Evolutionary conservation across 2,113 vertebrate species (phyloP).

Genomic region (Cavia aperea): DNA sequence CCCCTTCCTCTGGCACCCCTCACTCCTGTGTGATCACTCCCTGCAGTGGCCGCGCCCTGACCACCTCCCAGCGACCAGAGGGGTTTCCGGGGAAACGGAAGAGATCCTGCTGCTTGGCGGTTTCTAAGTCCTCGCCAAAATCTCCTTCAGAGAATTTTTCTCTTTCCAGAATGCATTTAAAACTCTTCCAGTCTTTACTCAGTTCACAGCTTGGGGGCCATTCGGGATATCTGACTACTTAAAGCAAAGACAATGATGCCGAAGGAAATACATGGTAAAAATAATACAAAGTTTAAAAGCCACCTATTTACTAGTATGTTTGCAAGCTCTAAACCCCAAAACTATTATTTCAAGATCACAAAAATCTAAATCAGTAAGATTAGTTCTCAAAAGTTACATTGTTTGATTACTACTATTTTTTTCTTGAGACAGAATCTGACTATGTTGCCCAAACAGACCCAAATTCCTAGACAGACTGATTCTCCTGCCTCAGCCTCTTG

Average conservation of each 20-base stretch:
- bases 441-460: background rate
- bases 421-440: background rate
- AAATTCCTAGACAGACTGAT: background rate
- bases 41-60: accelerated
- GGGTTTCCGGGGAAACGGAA: background rate
- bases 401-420: background rate
- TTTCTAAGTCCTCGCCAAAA: background rate
- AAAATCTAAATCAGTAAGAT: background rate
- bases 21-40: background rate
- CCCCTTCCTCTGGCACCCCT: no score
- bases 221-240: background rate
- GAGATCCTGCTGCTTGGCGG: accelerated
- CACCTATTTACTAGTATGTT: background rate
- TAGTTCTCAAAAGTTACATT: background rate
- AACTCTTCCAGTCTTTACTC: background rate
- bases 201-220: background rate
- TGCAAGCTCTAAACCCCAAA: background rate
- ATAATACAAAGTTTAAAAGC: background rate
- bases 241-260: background rate
- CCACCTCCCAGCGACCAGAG: background rate
- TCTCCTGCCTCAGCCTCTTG: background rate
- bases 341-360: background rate
- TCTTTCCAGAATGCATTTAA: background rate
- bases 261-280: background rate
- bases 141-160: background rate